A percentile compares a stretch with the other conserved stretches of the same genome.
These are phyloP conservation scores for Actenoides hombroni DNA, from an alignment of 2,113 vertebrate species.

Conservation along the genomic window DNA sequence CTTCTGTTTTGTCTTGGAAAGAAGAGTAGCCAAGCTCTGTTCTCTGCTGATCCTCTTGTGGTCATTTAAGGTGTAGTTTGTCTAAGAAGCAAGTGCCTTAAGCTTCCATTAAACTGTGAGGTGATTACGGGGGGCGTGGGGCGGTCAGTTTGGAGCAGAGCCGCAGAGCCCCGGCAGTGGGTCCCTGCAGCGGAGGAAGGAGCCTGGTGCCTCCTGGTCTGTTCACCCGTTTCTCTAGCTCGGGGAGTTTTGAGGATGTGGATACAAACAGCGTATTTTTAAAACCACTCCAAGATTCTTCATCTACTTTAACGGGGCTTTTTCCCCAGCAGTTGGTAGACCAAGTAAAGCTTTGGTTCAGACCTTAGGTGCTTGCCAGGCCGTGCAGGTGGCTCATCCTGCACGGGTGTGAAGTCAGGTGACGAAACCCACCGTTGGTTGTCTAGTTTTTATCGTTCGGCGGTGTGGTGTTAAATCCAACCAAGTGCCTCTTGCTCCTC, in stretches of 20 bases:
- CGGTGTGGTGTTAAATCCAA: not conserved
- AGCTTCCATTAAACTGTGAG: not conserved
- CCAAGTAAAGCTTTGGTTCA: not conserved
- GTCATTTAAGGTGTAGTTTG: not conserved
- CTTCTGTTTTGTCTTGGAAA: not conserved
- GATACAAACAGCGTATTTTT: rapidly evolving
- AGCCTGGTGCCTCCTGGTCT: not conserved
- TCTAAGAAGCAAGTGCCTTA: not conserved
- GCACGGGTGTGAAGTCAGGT: not conserved
- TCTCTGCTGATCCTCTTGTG: not conserved
- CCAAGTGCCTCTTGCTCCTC: not conserved
- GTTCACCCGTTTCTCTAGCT: not conserved
- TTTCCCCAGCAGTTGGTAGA: not conserved
- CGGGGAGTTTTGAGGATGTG: not conserved
- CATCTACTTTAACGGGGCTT: not conserved
- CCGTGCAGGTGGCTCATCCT: not conserved
- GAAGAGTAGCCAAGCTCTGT: not conserved
- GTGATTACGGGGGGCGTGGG: not conserved
- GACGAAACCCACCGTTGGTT: not conserved
- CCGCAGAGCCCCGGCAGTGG: not conserved
- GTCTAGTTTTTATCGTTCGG: not conserved
- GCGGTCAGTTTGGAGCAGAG: not conserved
- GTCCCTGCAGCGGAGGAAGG: rapidly evolving
- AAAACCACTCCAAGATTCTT: not conserved
- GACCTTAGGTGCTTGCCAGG: not conserved